A percentile compares a stretch with the other conserved stretches of the same genome.
Conservation (phyloP, 2,113 vertebrate genomes). For the Chlorocebus sabaeus region DNA sequence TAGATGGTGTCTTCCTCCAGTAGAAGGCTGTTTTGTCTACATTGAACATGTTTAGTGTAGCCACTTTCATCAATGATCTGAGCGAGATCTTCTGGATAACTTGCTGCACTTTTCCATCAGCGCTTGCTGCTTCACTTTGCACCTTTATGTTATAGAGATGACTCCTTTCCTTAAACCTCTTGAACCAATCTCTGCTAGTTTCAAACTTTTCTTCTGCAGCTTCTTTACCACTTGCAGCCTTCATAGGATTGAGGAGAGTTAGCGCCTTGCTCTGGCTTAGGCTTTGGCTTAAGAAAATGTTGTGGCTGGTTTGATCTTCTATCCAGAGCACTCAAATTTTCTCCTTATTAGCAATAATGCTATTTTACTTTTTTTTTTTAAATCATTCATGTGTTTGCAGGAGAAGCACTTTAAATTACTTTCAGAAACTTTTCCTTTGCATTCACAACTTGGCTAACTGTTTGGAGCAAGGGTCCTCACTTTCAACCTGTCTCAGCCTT, state of each 20-base stretch:
- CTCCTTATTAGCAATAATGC: neutral
- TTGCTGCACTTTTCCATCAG: neutral
- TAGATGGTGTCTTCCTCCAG: neutral
- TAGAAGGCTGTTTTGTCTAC: neutral
- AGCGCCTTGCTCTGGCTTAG: neutral
- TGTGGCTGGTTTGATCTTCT: neutral
- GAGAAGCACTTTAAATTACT: neutral
- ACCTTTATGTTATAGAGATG: neutral
- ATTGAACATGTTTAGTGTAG: neutral
- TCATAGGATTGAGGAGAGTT: neutral
- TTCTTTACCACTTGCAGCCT: neutral
- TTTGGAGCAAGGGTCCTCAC: neutral
- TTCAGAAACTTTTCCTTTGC: neutral
- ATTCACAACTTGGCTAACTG: neutral
- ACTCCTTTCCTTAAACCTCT: neutral
- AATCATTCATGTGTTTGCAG: neutral
- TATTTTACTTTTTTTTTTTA: neutral
- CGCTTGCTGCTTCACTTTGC: neutral
- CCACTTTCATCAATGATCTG: neutral
- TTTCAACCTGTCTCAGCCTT: neutral
- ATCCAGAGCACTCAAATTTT: neutral
- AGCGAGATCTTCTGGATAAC: neutral
- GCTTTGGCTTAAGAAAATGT: neutral
- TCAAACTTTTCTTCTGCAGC: neutral
- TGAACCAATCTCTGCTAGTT: neutral